Evolutionary conservation across 2,797 vertebrate genomes (phyloP).

Genomic region (Ctenochaetus hawaiiensis): DNA sequence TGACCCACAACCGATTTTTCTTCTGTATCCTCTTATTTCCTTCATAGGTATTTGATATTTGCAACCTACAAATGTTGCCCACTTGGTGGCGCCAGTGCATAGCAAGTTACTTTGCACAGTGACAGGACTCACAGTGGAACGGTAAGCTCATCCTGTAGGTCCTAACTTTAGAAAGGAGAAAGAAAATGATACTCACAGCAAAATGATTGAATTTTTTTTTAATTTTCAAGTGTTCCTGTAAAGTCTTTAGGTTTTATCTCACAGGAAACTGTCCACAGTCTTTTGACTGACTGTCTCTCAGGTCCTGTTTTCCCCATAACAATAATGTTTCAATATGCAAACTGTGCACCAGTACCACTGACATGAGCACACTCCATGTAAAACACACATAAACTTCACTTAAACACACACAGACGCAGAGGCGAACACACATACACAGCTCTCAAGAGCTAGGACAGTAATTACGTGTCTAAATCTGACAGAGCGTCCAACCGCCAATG

Average conservation of each 20-base stretch:
- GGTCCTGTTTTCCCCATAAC: not conserved
- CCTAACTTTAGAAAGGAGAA: too few relatives aligned
- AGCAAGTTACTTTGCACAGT: not conserved
- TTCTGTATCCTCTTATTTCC: not conserved
- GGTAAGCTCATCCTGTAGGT: too few relatives aligned
- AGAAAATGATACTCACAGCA: not conserved
- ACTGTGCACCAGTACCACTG: not conserved
- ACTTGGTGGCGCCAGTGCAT: slow-evolving; percentile 50
- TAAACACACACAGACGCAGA: slow-evolving; percentile 35
- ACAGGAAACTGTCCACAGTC: not conserved
- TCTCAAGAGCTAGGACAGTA: slow-evolving; percentile 61
- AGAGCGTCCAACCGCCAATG: slow-evolving; percentile 62
- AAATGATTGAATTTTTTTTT: not conserved
- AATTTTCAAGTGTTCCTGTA: not conserved
- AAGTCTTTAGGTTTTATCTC: not conserved
- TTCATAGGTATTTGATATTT: not conserved
- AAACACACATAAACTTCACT: slow-evolving; percentile 13
- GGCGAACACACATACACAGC: slow-evolving; percentile 40
- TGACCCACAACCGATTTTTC: not conserved
- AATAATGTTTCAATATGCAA: not conserved
- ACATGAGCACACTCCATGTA: slow-evolving; percentile 22
- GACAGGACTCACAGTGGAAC: too few relatives aligned
- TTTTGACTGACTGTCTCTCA: not conserved
- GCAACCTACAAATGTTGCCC: slow-evolving; percentile 23
- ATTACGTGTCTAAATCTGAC: slow-evolving; percentile 79